Conservation (phyloP, 2,888 invertebrate species). For the Lamellibrachia columna region DNA sequence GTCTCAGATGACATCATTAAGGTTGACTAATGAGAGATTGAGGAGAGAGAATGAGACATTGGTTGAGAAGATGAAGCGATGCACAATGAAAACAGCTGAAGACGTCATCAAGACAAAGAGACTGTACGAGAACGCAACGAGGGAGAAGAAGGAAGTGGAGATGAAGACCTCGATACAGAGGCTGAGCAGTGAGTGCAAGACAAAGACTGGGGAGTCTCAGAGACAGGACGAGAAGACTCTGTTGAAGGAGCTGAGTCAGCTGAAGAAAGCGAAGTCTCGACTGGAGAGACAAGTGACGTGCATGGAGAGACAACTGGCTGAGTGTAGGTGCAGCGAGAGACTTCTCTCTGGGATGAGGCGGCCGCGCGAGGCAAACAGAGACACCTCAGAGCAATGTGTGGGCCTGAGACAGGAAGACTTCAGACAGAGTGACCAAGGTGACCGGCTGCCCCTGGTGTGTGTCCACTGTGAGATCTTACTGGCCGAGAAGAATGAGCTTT, state of each 20-base stretch:
- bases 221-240: neutral
- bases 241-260: neutral
- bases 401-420: neutral
- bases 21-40: neutral
- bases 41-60: neutral
- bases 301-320: neutral
- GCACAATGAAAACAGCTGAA: neutral
- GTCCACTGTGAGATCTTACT: constrained; percentile 38
- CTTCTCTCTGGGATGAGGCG: neutral
- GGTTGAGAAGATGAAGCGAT: neutral
- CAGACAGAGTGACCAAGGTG: neutral
- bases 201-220: neutral
- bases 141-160: neutral
- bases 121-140: neutral
- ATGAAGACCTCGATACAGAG: neutral
- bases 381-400: neutral
- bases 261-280: neutral
- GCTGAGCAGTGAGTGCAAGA: neutral
- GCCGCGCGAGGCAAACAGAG: neutral
- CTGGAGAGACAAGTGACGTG: neutral
- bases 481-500: constrained; percentile 34
- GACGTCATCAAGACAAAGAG: neutral
- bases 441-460: constrained; percentile 17
- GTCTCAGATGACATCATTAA: neutral
- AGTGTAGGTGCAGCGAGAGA: too few relatives aligned